Conservation (phyloP, 2,888 invertebrate species). For the Sipunculus nudus region DNA sequence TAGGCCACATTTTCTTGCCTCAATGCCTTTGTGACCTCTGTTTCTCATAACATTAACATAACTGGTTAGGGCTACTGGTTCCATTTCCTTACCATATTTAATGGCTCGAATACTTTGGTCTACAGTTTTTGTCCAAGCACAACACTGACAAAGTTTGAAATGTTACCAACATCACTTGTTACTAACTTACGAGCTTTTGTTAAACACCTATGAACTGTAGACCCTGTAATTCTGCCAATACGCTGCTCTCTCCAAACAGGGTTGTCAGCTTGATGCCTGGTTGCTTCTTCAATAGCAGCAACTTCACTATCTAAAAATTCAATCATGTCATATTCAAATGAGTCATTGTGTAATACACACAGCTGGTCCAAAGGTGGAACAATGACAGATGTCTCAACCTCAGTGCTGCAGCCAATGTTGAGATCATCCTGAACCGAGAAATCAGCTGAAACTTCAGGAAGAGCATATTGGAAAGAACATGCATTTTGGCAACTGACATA, state of each 20-base stretch:
- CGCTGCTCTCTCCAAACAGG: not conserved
- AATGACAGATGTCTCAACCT: not conserved
- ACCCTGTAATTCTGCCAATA: not conserved
- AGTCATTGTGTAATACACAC: too few relatives aligned
- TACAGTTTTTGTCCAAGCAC: not conserved
- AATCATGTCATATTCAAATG: too few relatives aligned
- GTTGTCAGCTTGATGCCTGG: not conserved
- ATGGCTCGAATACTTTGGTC: not conserved
- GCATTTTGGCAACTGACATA: not conserved
- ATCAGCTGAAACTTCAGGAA: not conserved
- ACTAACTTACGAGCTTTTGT: too few relatives aligned
- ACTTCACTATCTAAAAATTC: too few relatives aligned
- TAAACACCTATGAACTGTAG: not conserved
- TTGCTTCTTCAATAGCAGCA: too few relatives aligned
- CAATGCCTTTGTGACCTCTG: not conserved
- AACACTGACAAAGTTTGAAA: too few relatives aligned
- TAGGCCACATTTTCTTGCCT: not conserved
- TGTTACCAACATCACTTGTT: too few relatives aligned
- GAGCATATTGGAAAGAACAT: conserved; percentile 1
- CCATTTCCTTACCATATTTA: not conserved
- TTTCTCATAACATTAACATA: not conserved
- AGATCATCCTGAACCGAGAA: not conserved
- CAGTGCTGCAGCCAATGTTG: not conserved
- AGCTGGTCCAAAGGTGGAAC: too few relatives aligned
- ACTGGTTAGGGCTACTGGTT: not conserved